Percentiles rank a stretch among this genome's conserved stretches.
Evolutionary conservation across 2,797 vertebrate species (phyloP).

Genomic region (Myripristis murdjan): DNA sequence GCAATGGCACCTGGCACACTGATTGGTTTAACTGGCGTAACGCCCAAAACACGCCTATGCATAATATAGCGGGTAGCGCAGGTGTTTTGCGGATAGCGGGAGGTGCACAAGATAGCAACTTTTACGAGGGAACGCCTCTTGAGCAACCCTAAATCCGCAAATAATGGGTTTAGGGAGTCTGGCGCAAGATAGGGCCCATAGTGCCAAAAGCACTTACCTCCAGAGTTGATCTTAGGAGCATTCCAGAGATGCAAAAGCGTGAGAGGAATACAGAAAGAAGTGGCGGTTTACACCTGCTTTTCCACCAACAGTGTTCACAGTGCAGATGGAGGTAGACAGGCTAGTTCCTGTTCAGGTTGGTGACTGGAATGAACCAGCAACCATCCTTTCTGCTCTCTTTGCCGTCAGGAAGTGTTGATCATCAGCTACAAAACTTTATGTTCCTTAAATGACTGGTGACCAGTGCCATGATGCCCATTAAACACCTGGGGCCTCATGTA

Average conservation of each 20-base stretch:
- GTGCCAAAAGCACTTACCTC: conserved; percentile 31
- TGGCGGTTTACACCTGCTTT: not conserved
- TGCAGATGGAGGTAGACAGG: not conserved
- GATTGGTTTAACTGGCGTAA: too few relatives aligned
- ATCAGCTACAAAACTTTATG: not conserved
- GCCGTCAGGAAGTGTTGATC: not conserved
- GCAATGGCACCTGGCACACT: too few relatives aligned
- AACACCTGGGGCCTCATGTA: not conserved
- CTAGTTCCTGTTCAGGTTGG: not conserved
- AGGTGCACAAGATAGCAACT: too few relatives aligned
- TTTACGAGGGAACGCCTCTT: too few relatives aligned
- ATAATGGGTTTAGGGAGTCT: too few relatives aligned
- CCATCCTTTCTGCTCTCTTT: not conserved
- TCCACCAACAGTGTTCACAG: conserved; percentile 1
- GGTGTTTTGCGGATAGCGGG: too few relatives aligned
- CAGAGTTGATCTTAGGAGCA: conserved; percentile 5
- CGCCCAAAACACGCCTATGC: too few relatives aligned
- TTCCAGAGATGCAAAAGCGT: not conserved
- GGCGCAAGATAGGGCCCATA: too few relatives aligned
- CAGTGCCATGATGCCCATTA: not conserved
- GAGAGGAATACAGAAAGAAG: conserved; percentile 5
- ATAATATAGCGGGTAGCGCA: too few relatives aligned
- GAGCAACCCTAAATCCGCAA: too few relatives aligned
- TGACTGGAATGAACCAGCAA: not conserved
- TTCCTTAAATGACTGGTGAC: not conserved